These are phyloP conservation scores for Oscheius sp. DNA, from an alignment of 2,888 invertebrate species.

Conservation along the genomic window DNA sequence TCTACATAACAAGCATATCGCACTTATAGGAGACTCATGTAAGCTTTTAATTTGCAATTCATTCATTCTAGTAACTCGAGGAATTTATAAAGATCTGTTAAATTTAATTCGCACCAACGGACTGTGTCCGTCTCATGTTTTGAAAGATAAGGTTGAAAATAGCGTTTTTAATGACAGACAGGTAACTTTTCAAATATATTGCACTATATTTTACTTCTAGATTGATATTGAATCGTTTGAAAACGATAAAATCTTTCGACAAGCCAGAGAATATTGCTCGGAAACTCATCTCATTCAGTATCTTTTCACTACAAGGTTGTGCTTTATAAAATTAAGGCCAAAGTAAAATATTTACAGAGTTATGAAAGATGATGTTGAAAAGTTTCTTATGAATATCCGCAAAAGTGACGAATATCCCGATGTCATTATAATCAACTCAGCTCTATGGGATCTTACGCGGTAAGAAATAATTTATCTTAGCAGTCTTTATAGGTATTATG, in stretches of 20 bases:
- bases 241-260: conserved; percentile 48
- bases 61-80: conserved; percentile 45
- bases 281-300: conserved; percentile 44
- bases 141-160: conserved; percentile 32
- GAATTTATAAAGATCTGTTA: conserved; percentile 52
- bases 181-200: conserved; percentile 24
- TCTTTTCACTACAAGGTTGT: conserved; percentile 49
- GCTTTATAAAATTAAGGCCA: background rate
- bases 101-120: conserved; percentile 26
- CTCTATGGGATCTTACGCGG: conserved; percentile 54
- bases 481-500: conserved; percentile 16
- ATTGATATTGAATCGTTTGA: conserved; percentile 41
- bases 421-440: conserved; percentile 48
- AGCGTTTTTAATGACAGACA: conserved; percentile 37
- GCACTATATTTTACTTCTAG: no score
- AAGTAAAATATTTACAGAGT: conserved; percentile 35
- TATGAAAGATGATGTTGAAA: conserved; percentile 49
- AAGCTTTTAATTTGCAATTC: conserved; percentile 36
- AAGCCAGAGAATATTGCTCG: conserved; percentile 48
- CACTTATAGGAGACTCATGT: conserved; percentile 54
- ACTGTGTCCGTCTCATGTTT: conserved; percentile 2
- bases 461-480: conserved; percentile 25
- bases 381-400: conserved; percentile 32
- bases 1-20: conserved; percentile 38
- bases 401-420: conserved; percentile 44